These are phyloP conservation scores for Archaeoteleia sp. DNA, from an alignment of 2,888 invertebrate genomes.

Conservation along the genomic window DNA sequence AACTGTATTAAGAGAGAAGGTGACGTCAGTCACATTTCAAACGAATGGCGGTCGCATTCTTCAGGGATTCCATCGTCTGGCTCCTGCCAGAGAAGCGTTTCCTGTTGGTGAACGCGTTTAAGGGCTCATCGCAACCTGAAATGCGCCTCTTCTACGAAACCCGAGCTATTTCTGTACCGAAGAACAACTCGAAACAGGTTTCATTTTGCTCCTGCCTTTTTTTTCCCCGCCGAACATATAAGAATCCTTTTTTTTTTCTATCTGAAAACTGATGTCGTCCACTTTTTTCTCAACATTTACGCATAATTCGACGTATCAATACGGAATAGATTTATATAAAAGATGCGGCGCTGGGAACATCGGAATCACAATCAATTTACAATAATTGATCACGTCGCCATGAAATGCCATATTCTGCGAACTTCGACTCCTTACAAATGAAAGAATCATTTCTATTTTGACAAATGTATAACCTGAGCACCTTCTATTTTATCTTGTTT, in stretches of 20 bases:
- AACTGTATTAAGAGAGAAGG: slow-evolving; percentile 61
- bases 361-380: too few species aligned
- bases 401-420: too few species aligned
- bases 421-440: too few species aligned
- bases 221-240: slow-evolving; percentile 10
- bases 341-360: too few species aligned
- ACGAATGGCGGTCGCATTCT: slow-evolving; percentile 62
- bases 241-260: slow-evolving; percentile 4
- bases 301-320: too few species aligned
- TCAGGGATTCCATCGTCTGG: slow-evolving; percentile 61
- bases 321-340: too few species aligned
- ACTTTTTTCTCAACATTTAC: too few species aligned
- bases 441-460: too few species aligned
- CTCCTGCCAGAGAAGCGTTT: slow-evolving; percentile 63
- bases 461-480: too few species aligned
- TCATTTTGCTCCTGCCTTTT: slow-evolving; percentile 6
- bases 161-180: slow-evolving; percentile 15
- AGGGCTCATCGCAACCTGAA: slow-evolving; percentile 3
- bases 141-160: slow-evolving; percentile 12
- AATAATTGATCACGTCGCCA: too few species aligned
- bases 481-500: too few species aligned
- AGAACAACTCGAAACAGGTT: slow-evolving; percentile 14
- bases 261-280: slow-evolving; percentile 6
- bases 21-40: slow-evolving; percentile 61
- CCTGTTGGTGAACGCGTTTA: slow-evolving; percentile 58